Base-by-base conservation (phyloP, 1,140 invertebrate species). In the Eumeta japonica region DNA sequence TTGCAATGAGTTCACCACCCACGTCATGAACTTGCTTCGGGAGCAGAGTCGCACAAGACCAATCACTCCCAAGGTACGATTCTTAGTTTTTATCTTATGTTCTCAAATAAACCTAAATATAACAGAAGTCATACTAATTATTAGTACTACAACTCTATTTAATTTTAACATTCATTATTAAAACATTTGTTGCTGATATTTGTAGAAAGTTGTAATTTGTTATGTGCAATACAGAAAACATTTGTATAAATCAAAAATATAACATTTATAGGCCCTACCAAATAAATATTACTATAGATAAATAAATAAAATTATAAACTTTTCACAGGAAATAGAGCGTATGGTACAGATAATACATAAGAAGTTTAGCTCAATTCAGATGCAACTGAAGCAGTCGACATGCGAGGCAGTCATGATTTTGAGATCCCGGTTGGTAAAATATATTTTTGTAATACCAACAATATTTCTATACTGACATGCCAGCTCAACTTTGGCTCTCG, bases 321-420 rank as follows among this genome's bases (percentile, higher is more conserved):
- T n/a, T n/a, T 7, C 20, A 28, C 89, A 94, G 78, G 97, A 99
- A 81, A 99, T 99, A 53, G 95, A 99, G 66, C 84, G 97, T 56
- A 99, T 99, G 97, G 97, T 99, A 15, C 92, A 94, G 76, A 99
- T 99, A 53, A 99, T 99, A 50, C 92, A 98, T 71, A 97, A 97
- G 81, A 99, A 99, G 75, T 99, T 99, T 82, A 96, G 93, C 50
- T 96, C 94, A 43, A 99, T 99, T 61, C 97, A 99, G 78, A 97
- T 99, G 88, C 97, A 99, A 76, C 77, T 99, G 49, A 99, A 99
- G 76, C 97, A 99, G 78, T 97, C 92, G 44, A 99, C 97, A 10
- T 99, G 97, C 70, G 97, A 99, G 74, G 97, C 97, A n/a, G 97
- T 99, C 35, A 99, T 99, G 97, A 99, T 99, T 43, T 81, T 99